Percentiles rank a stretch among this genome's conserved stretches.
Evolutionary conservation across 2,888 invertebrate species (phyloP).

Genomic region (Macrophya alboannulata): DNA sequence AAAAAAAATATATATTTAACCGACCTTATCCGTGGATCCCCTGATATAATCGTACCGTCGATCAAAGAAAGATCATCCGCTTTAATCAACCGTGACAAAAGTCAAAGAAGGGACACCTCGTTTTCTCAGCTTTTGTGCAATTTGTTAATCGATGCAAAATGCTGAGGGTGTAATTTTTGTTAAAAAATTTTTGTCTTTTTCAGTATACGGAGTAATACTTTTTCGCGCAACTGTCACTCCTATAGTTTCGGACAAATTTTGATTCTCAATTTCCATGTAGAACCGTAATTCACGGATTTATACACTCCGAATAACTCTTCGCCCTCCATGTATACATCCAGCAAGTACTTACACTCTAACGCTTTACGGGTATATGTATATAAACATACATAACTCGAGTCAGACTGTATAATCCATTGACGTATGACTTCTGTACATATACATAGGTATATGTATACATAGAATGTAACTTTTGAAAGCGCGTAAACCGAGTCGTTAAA

Average conservation of each 20-base stretch:
- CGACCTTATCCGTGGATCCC: not conserved
- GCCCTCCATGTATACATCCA: not conserved
- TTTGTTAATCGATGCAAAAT: not conserved
- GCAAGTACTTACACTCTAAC: not conserved
- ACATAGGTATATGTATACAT: not conserved
- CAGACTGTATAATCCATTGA: not conserved
- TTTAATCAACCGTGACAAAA: conserved; percentile 3
- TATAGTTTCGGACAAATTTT: not conserved
- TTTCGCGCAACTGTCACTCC: not conserved
- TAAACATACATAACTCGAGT: not conserved
- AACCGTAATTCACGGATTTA: not conserved
- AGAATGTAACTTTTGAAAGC: conserved; percentile 16
- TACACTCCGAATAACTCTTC: not conserved
- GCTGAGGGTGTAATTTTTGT: not conserved
- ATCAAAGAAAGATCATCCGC: conserved; percentile 32
- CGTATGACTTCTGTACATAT: not conserved
- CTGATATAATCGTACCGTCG: not conserved
- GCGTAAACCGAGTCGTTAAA: conserved; percentile 26
- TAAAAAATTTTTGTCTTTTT: too few relatives aligned
- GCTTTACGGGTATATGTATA: not conserved
- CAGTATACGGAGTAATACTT: too few relatives aligned
- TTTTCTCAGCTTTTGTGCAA: not conserved
- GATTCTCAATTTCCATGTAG: not conserved
- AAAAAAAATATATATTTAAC: not conserved
- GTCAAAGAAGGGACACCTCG: conserved; percentile 5